phyloP scores from a whole-genome alignment of 1,140 invertebrate genomes.

The Pararge aegeria region DNA sequence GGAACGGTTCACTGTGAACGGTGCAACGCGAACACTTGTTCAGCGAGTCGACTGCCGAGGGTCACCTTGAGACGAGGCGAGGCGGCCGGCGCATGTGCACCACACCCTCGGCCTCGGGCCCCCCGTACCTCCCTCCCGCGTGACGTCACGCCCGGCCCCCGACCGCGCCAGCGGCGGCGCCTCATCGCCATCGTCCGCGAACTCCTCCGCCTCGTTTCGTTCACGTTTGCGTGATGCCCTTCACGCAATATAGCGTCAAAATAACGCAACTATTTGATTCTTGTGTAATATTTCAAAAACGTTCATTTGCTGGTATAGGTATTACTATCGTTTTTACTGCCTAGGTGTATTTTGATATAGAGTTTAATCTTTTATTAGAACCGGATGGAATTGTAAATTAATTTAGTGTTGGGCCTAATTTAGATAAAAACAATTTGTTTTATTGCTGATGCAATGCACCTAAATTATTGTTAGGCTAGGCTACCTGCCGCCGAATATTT shows the following conservation, averaged over 20 bases:
- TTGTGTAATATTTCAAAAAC: slow-evolving; percentile 34
- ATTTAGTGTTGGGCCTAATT: neutral
- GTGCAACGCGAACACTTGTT: slow-evolving; percentile 54
- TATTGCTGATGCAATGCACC: too few relatives aligned
- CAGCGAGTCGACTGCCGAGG: slow-evolving; percentile 41
- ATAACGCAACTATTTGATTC: slow-evolving; percentile 37
- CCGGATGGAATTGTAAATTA: neutral
- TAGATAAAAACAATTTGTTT: too few relatives aligned
- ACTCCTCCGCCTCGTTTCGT: neutral
- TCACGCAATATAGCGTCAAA: slow-evolving; percentile 50
- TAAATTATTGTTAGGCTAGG: too few relatives aligned
- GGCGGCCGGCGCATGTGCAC: slow-evolving; percentile 71
- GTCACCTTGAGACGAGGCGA: slow-evolving; percentile 72
- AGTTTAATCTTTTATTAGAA: neutral
- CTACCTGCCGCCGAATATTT: too few relatives aligned
- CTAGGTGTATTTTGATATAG: neutral
- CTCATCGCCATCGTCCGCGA: neutral
- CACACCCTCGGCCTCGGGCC: slow-evolving; percentile 63
- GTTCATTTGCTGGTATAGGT: neutral
- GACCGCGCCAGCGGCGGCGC: slow-evolving; percentile 13
- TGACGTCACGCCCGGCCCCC: slow-evolving; percentile 61
- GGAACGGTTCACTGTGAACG: slow-evolving; percentile 50
- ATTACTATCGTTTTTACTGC: slow-evolving; percentile 1
- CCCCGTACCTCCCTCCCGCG: slow-evolving; percentile 30
- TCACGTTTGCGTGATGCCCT: slow-evolving; percentile 53